Evolutionary conservation across 2,113 vertebrate species (phyloP), one percentile per base, ranked within the genome.

Genomic region (Gallinago undulata): DNA sequence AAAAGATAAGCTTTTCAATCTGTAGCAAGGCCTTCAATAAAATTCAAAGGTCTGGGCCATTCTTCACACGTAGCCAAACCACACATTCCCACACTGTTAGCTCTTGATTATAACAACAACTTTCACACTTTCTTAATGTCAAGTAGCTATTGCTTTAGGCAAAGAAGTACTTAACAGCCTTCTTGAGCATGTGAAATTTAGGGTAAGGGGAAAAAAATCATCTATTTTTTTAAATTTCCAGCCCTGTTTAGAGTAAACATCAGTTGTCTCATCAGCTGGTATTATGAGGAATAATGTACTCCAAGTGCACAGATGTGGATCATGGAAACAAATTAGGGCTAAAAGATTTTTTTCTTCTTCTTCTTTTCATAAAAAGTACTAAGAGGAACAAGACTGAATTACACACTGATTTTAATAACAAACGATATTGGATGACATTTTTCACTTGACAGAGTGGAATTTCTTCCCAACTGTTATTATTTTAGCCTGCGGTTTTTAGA

Each of bases 241-340:
- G 18, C 56, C 60, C 60, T 84, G 62, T 87, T 96, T 95, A 30
- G 23, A 84, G 72, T 87, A 94, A 94, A 91, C 70, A 95, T 78
- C 63, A 69, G 89, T 94, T 87, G 81, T 90, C 70, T 96, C 94
- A 96, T 97, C 96, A 96, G 84, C 67, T 96, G 66, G 69, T 96
- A 94, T 96, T 95, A 96, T 96, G 84, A 89, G 45, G 56, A 84
- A 90, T 74, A 96, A 97, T 50, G 45, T n/a, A 67, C n/a, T 95
- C 47, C 55, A 85, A 96, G 82, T 55, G 90, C 84, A 89, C 94
- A 95, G 95, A 96, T 95, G 95, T 69, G 64, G 48, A 94, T 86
- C n/a, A 4, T 92, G 73, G 83, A 92, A 94, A 93, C 51, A 95
- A 90, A 88, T 86, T 81, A 89, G 68, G 33, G 5, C 59, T 73